Evolutionary conservation across 2,797 vertebrate species (phyloP), one percentile per base, ranked within the genome.

Genomic region (Caiman crocodilus): DNA sequence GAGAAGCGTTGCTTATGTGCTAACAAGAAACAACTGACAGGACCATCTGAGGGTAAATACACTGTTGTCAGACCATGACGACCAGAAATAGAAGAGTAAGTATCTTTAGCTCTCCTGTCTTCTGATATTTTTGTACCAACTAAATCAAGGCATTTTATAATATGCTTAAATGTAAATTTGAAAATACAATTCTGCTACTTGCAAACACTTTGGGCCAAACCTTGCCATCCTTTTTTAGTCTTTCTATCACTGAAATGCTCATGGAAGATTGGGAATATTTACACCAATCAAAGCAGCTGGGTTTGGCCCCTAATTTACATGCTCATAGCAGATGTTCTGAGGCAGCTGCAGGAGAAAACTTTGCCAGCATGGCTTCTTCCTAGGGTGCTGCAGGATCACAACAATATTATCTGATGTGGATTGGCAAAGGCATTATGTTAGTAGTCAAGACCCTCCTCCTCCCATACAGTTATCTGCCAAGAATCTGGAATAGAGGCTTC

Each of bases 331-430:
- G 87, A 64, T 87, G 67, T 76, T 35, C 21, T 15, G 35, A 25
- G 35, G 13, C 14, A 71, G 11, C 26, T 57, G 56, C 50, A 63
- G 16, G 82, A 32, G 12, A 90, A 30, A 78, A 17, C 16, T 1
- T 35, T 21, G 28, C 35, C 14, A 4, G 8, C 20, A 50, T 77
- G 76, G 67, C 67, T 77, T 0, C 0, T 63, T 15, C 28, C 56
- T 87, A 23, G 30, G 82, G 10, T 57, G 71, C n/a, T 15, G 2
- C 1, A n/a, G 28, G 15, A 21, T 26, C 20, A 28, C 82, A 81
- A 67, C 20, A 92, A 20, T 57, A 84, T 80, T 64, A 35, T 55
- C 57, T 82, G 59, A 8, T 5, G 16, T 0, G 2, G n/a, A 16
- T 76, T 86, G 73, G 67, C 42, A 42, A 56, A 58, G 67, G 42